Evolutionary conservation across 2,797 vertebrate species (phyloP).

Genomic region (Sebastes alutus): DNA sequence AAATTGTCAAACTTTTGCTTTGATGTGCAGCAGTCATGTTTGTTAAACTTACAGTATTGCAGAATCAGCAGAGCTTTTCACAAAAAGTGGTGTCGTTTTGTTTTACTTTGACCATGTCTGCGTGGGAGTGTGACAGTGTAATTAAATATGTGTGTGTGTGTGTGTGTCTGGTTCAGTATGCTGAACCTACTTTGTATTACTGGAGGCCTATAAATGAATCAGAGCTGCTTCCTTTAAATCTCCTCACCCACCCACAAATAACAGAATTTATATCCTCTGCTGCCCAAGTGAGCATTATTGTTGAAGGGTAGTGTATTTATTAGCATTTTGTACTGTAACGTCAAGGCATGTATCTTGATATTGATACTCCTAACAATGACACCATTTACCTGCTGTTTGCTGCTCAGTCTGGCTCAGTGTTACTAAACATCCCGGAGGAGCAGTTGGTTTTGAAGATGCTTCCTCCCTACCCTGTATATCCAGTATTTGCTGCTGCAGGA

Average conservation of each 20-base stretch:
- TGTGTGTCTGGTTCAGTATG: neutral
- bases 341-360: conserved; percentile 24
- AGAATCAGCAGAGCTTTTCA: conserved; percentile 15
- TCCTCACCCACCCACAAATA: neutral
- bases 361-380: conserved; percentile 4
- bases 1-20: neutral
- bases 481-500: conserved; percentile 2
- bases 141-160: conserved; percentile 2
- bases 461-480: conserved; percentile 12
- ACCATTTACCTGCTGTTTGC: conserved; percentile 18
- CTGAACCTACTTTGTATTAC: conserved; percentile 21
- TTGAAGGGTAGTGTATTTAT: conserved; percentile 23
- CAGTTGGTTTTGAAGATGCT: conserved; percentile 1
- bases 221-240: conserved; percentile 35
- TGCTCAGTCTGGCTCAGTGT: conserved; percentile 20
- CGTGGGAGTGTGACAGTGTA: conserved; percentile 10
- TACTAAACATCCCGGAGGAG: conserved; percentile 1
- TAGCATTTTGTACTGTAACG: conserved; percentile 31
- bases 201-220: conserved; percentile 47
- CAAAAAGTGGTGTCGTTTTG: neutral
- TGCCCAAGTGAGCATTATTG: neutral
- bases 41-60: neutral
- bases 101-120: neutral
- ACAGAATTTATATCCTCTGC: conserved; percentile 22
- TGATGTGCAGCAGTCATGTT: neutral